A percentile compares a stretch with the other conserved stretches of the same genome.
phyloP scores from a whole-genome alignment of 2,797 vertebrate species.

The Hirundo rustica region DNA sequence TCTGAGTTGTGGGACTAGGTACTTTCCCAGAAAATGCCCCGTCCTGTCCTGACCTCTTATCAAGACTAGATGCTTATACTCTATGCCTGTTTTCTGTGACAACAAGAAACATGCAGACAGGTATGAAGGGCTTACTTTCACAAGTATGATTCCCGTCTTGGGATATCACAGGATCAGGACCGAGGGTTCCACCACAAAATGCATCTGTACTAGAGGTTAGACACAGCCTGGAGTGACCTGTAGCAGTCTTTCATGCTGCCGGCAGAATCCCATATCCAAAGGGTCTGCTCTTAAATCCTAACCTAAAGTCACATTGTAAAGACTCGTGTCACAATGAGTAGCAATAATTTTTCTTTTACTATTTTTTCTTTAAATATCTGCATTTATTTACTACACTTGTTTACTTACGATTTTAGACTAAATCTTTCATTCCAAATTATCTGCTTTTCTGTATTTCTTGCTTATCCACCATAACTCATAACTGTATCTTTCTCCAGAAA shows the following conservation, averaged over 20 bases:
- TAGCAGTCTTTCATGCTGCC: background rate
- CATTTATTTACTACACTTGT: background rate
- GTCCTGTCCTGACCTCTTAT: background rate
- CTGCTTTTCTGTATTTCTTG: background rate
- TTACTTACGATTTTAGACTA: background rate
- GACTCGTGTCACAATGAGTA: background rate
- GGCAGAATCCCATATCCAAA: background rate
- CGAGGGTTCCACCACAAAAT: background rate
- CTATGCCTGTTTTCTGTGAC: background rate
- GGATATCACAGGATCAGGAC: background rate
- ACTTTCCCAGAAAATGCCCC: background rate
- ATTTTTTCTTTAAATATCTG: background rate
- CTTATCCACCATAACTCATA: fast-evolving
- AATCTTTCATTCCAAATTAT: background rate
- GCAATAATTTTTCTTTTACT: background rate
- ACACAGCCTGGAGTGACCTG: background rate
- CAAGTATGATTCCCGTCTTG: background rate
- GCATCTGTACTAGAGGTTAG: background rate
- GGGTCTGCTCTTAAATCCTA: background rate
- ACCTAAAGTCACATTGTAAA: background rate
- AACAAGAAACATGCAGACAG: background rate
- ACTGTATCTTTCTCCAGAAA: background rate
- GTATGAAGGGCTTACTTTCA: background rate
- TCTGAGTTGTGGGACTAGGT: background rate
- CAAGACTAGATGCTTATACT: background rate